phyloP scores from a whole-genome alignment of 2,797 vertebrate genomes.

The Neosilurus mollespiculum region DNA sequence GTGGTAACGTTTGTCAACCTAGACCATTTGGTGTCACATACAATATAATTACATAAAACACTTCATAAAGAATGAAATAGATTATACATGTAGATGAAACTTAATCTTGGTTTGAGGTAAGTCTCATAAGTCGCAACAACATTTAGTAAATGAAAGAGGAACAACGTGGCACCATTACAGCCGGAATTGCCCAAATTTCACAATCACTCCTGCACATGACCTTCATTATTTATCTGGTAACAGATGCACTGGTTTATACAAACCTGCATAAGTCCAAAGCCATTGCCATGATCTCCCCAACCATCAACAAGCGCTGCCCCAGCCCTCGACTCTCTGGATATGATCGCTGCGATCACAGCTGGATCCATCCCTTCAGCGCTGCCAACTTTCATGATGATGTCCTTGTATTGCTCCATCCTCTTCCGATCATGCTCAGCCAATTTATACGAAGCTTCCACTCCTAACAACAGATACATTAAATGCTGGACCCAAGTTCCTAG shows the following conservation, averaged over 20 bases:
- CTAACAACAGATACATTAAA: not conserved
- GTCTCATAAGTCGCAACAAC: not conserved
- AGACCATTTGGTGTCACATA: not conserved
- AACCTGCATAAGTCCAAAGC: slow-evolving; percentile 66
- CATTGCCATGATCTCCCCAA: slow-evolving; percentile 60
- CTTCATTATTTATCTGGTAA: not conserved
- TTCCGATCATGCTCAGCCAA: slow-evolving; percentile 53
- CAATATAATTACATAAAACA: not conserved
- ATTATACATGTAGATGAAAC: not conserved
- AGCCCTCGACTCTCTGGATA: slow-evolving; percentile 62
- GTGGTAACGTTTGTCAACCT: slow-evolving; percentile 62
- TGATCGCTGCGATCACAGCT: slow-evolving; percentile 60
- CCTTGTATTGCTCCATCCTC: slow-evolving; percentile 53
- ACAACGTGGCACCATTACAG: not conserved
- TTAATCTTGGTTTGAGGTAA: not conserved
- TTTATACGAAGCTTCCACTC: slow-evolving; percentile 58
- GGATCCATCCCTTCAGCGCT: slow-evolving; percentile 52
- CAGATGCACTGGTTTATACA: not conserved
- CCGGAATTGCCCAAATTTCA: not conserved
- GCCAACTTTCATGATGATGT: slow-evolving; percentile 50
- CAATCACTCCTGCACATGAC: not conserved
- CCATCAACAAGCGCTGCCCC: slow-evolving; percentile 53
- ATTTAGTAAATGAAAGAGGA: not conserved
- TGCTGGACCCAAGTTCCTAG: not conserved
- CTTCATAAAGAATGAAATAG: not conserved